Evolutionary conservation across 1,140 invertebrate genomes (phyloP), one percentile per base, ranked within the genome.

Genomic region (Camponotus pennsylvanicus): DNA sequence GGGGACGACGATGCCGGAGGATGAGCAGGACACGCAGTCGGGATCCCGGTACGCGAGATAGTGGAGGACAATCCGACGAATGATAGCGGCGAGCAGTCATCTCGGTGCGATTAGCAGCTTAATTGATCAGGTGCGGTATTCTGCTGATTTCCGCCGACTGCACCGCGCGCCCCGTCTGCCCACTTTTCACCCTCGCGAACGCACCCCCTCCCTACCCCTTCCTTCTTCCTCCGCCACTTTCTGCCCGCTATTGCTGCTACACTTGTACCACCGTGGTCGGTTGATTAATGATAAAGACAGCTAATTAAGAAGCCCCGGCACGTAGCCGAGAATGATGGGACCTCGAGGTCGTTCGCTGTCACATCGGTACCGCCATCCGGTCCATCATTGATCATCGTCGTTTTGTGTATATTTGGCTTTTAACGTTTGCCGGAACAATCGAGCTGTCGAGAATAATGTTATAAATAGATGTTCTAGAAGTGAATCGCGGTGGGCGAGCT

Each of bases 101-200:
- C 78, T 64, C 70, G 77, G 57, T 73, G 71, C 75, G 55, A 88
- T 90, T 84, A 88, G 45, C 89, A 90, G 89, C 89, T 88, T 90
- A 86, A 90, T 88, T 90, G 89, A 90, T 90, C 89, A 90, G 89
- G 89, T 90, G 78, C 71, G 88, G 57, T 90, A 90, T 88, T 64
- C 45, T 88, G 77, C 82, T 77, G 27, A 69, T 49, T 76, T 76
- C 78, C 13, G 37, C 78, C 63, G 32, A 80, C 80, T 69, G 49
- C 34, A 69, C 66, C 80, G 37, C 27, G 18, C 42, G 21, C 49
- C 42, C 11, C 42, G 34, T 79, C 52, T 32, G 64, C 52, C 49
- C 55, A 80, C 49, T 21, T 42, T 32, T 59, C 49, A 67, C 40
- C 76, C 55, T 11, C 21, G 32, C 76, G 18, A 42, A 18, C 59